Evolutionary conservation across 1,140 invertebrate species (phyloP).

Genomic region (Drosophila hydei): DNA sequence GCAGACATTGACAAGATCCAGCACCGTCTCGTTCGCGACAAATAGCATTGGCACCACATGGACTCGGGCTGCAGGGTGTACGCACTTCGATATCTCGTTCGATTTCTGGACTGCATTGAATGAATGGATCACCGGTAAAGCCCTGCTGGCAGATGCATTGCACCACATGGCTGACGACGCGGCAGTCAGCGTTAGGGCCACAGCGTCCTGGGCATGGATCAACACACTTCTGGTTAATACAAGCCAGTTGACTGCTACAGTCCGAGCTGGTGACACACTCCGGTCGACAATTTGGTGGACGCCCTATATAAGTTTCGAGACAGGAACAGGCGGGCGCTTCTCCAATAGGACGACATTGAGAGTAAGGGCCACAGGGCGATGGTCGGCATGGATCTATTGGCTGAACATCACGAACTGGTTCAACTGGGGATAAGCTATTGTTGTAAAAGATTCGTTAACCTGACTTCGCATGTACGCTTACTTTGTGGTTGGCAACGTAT

Average conservation of each 20-base stretch:
- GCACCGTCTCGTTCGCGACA: slow-evolving; percentile 88
- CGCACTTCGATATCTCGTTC: slow-evolving; percentile 76
- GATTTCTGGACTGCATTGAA: slow-evolving; percentile 85
- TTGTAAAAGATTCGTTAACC: slow-evolving; percentile 4
- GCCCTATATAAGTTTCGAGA: slow-evolving; percentile 89
- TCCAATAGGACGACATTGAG: slow-evolving; percentile 87
- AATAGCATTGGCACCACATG: slow-evolving; percentile 90
- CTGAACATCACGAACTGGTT: slow-evolving; percentile 81
- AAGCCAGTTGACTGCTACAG: slow-evolving; percentile 90
- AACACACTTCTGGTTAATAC: slow-evolving; percentile 90
- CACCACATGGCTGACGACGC: slow-evolving; percentile 91
- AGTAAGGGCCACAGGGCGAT: slow-evolving; percentile 90
- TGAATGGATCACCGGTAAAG: slow-evolving; percentile 91
- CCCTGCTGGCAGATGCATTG: slow-evolving; percentile 90
- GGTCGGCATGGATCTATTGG: slow-evolving; percentile 87
- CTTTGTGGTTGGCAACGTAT: slow-evolving; percentile 86
- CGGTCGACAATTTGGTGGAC: slow-evolving; percentile 91
- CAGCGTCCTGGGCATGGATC: slow-evolving; percentile 92
- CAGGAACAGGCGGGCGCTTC: slow-evolving; percentile 90
- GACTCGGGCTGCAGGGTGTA: slow-evolving; percentile 88
- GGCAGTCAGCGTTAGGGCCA: slow-evolving; percentile 91
- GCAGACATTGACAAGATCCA: slow-evolving; percentile 88
- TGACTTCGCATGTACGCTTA: slow-evolving; percentile 51
- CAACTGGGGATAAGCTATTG: slow-evolving; percentile 67
- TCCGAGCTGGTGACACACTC: slow-evolving; percentile 92